Percentiles rank a stretch among this genome's conserved stretches.
Conservation (phyloP, 2,797 vertebrate species). For the Pagetopsis macropterus region DNA sequence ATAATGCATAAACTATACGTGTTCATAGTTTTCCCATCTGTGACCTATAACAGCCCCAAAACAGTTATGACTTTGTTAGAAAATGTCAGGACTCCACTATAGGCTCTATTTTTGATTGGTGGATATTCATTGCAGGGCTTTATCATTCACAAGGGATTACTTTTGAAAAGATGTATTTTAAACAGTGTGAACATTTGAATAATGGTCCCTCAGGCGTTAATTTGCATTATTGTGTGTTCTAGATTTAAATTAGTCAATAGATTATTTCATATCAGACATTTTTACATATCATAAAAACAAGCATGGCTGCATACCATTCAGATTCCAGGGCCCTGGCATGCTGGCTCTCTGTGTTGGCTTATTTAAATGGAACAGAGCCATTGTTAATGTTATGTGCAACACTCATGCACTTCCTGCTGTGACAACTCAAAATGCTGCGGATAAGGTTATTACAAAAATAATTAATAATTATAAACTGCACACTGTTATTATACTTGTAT, state of each 20-base stretch:
- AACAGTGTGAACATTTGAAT: not conserved
- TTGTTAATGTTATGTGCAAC: too few relatives aligned
- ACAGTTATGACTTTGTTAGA: not conserved
- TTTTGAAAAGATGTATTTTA: constrained; percentile 8
- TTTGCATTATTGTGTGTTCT: not conserved
- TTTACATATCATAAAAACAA: not conserved
- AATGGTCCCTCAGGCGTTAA: not conserved
- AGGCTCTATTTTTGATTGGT: not conserved
- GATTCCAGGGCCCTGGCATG: not conserved
- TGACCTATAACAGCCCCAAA: constrained; percentile 1
- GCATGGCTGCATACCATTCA: constrained; percentile 1
- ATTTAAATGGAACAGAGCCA: too few relatives aligned
- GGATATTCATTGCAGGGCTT: constrained; percentile 3
- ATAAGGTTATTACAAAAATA: not conserved
- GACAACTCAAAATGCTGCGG: not conserved
- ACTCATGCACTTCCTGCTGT: too few relatives aligned
- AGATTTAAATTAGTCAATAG: not conserved
- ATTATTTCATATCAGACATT: not conserved
- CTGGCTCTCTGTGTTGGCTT: not conserved
- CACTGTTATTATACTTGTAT: not conserved
- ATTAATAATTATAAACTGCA: not conserved
- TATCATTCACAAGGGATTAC: not conserved
- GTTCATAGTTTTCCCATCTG: constrained; percentile 1
- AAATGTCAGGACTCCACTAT: constrained; percentile 2
- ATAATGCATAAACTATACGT: not conserved